Evolutionary conservation across 2,113 vertebrate species (phyloP), one percentile per base, ranked within the genome.

Genomic region (Cnemophilus loriae): DNA sequence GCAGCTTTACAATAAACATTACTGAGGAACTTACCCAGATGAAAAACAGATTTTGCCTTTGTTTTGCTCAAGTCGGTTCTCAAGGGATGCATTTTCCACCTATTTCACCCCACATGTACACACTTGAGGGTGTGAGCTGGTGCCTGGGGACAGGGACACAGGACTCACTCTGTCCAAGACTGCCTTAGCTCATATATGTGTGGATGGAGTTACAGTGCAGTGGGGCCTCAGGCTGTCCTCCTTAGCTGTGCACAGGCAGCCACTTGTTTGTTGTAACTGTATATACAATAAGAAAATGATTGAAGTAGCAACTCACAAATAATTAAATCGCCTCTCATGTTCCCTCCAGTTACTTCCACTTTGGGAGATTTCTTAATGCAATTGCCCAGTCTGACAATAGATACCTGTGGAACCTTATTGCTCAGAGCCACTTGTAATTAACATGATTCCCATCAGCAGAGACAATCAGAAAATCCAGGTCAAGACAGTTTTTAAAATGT

Each of bases 111-210:
- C 49, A 52, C 0, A 0, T 21, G 28, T 39, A 61, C 26, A 61
- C 68, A 41, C 37, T 5, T 11, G 7, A 91, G 69, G 21, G 22
- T 0, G 0, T 0, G 0, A 93, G 42, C 15, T 4, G 16, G 23
- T 39, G 52, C 28, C 35, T 63, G 56, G 33, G 57, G 17, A 90
- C 41, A 68, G 33, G 37, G 35, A 87, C 60, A 55, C n/a, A 33
- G 53, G 47, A 55, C 23, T 81, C 27, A 7, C 26, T 85, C 33
- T 1, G 0, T 46, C 39, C 17, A 46, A 70, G 39, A 7, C 26
- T 75, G 32, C 39, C 69, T 87, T 53, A 60, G 28, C 32, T 70
- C 68, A 32, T 42, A 3, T 10, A n/a, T 5, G 3, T 30, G 35
- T 55, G 39, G 27, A 19, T 46, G 23, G 11, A 87, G 50, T 57